Conservation (phyloP, 2,888 invertebrate genomes). For the Glyphotaelius pellucidus region DNA sequence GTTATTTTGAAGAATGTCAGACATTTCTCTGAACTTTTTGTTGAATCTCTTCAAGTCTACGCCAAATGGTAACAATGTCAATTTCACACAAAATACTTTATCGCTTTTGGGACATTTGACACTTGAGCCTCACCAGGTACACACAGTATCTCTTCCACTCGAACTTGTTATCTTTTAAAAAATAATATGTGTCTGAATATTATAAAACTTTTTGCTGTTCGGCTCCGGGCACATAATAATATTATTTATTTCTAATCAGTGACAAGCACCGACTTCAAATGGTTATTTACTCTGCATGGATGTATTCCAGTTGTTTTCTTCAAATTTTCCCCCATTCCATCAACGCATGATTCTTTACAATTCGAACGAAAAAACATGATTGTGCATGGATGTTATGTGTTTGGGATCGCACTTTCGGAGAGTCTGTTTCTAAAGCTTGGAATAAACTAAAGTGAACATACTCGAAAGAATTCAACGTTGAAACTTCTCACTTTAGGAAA, state of each 20-base stretch:
- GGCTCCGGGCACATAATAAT: background rate
- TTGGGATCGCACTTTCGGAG: background rate
- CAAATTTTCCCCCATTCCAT: background rate
- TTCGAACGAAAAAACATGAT: background rate
- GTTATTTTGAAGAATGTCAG: too few relatives aligned
- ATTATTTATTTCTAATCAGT: background rate
- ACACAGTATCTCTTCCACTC: background rate
- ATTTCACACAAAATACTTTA: background rate
- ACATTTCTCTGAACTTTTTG: background rate
- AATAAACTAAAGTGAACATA: background rate
- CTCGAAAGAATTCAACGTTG: too few relatives aligned
- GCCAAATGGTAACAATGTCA: background rate
- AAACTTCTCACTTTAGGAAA: too few relatives aligned
- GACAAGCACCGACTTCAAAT: background rate
- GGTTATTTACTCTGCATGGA: background rate
- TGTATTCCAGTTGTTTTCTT: background rate
- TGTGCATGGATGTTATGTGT: background rate
- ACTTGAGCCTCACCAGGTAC: constrained; percentile 18
- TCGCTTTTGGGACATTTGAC: constrained; percentile 2
- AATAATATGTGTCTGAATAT: background rate
- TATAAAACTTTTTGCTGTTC: background rate
- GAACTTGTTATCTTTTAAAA: constrained; percentile 10
- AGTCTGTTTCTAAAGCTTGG: too few relatives aligned
- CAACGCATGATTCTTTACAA: background rate
- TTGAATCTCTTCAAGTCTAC: background rate